These are phyloP conservation scores for Sebastolobus alascanus DNA, from an alignment of 2,797 vertebrate genomes.

Conservation along the genomic window DNA sequence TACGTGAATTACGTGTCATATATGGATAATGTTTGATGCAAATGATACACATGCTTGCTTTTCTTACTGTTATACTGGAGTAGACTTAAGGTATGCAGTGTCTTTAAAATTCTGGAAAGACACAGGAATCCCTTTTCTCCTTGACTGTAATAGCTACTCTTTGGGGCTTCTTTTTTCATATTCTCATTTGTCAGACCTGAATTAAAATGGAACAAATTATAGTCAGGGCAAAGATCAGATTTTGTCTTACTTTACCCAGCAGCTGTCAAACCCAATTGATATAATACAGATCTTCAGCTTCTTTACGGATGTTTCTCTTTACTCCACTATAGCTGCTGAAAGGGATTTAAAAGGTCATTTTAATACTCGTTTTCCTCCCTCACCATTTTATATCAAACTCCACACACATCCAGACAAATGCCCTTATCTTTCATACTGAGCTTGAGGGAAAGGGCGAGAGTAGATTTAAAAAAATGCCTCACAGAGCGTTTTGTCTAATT, in stretches of 20 bases:
- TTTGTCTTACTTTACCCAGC: conserved; percentile 67
- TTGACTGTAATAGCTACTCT: conserved; percentile 53
- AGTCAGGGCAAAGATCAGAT: conserved; percentile 74
- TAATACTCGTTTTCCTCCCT: conserved; percentile 53
- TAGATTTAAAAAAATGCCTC: conserved; percentile 48
- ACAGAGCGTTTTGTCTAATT: conserved; percentile 54
- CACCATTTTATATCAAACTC: conserved; percentile 63
- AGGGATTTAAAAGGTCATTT: conserved; percentile 76
- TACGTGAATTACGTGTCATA: background rate
- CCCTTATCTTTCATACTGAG: conserved; percentile 66
- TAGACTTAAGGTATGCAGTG: conserved; percentile 36
- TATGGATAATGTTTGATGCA: conserved; percentile 14
- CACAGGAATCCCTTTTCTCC: conserved; percentile 56
- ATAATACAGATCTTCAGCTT: conserved; percentile 47
- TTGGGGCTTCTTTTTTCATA: conserved; percentile 59
- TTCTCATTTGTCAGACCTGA: conserved; percentile 69
- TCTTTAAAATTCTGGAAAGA: conserved; percentile 66
- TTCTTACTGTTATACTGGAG: background rate
- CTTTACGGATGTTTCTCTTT: conserved; percentile 50
- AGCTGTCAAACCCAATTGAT: conserved; percentile 68
- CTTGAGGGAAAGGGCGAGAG: conserved; percentile 53
- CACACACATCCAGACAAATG: conserved; percentile 67
- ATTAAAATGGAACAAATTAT: conserved; percentile 78
- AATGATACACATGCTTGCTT: background rate
- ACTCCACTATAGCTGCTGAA: conserved; percentile 41